Evolutionary conservation across 64 coral and sea anemone species (phyloP).

Genomic region (Orbicella faveolata): DNA sequence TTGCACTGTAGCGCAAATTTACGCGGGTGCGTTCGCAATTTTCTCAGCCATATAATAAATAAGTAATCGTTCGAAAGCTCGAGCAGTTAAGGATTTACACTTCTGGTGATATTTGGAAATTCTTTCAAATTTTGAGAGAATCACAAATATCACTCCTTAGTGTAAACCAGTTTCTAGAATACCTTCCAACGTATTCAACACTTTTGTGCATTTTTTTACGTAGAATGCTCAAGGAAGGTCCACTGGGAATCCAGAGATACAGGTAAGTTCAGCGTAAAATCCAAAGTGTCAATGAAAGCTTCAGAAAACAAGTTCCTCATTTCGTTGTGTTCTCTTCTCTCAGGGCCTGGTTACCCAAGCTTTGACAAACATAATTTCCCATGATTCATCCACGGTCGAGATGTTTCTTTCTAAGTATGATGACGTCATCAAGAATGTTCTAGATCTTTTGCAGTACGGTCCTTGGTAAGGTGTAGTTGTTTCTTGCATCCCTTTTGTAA

Average conservation of each 20-base stretch:
- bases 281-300: background rate
- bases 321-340: no score
- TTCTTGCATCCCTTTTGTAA: background rate
- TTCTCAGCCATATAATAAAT: no score
- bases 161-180: background rate
- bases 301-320: no score
- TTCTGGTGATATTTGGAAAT: no score
- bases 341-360: background rate
- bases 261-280: slow-evolving; percentile 14
- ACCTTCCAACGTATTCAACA: no score
- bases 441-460: slow-evolving; percentile 49
- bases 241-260: slow-evolving; percentile 31
- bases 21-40: no score
- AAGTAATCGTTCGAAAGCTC: no score
- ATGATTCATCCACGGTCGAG: slow-evolving; percentile 29
- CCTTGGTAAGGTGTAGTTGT: slow-evolving; percentile 28
- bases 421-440: slow-evolving; percentile 9
- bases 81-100: no score
- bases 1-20: no score
- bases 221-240: slow-evolving; percentile 9
- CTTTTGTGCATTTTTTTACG: background rate
- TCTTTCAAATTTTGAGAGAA: no score
- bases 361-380: slow-evolving; percentile 49
- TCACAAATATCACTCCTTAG: no score
- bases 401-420: slow-evolving; percentile 51